A percentile compares a stretch with the other conserved stretches of the same genome.
Evolutionary conservation across 2,113 vertebrate species (phyloP).

Genomic region (Mesoclemmys tuberculata): DNA sequence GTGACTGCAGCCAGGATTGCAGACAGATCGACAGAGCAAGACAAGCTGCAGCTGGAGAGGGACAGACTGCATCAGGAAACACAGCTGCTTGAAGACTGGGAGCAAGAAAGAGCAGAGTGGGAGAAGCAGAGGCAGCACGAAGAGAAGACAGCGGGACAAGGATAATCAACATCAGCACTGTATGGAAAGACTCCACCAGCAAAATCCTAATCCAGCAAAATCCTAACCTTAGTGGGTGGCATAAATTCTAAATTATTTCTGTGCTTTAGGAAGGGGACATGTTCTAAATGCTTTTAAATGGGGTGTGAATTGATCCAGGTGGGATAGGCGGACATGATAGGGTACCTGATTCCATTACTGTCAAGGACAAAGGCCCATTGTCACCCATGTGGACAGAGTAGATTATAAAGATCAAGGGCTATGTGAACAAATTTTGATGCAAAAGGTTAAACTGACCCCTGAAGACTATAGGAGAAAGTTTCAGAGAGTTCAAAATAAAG

Average conservation of each 20-base stretch:
- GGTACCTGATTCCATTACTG: not conserved
- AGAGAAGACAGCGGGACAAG: not conserved
- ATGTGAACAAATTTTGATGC: not conserved
- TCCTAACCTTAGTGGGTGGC: not conserved
- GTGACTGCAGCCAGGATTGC: not conserved
- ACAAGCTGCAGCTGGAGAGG: not conserved
- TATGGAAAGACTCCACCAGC: not conserved
- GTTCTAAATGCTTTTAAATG: not conserved
- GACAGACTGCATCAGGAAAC: not conserved
- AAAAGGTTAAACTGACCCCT: too few species aligned
- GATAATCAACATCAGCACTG: not conserved
- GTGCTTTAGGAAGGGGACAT: not conserved
- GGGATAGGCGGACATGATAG: not conserved
- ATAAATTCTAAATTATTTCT: not conserved
- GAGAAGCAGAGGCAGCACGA: too few species aligned
- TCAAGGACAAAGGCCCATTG: not conserved
- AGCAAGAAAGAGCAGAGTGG: not conserved
- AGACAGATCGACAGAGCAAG: not conserved
- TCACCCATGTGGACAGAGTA: not conserved
- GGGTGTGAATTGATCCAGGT: not conserved
- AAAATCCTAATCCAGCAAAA: not conserved
- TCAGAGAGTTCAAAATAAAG: too few species aligned
- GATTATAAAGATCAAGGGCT: not conserved
- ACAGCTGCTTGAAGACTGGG: not conserved
- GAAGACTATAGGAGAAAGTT: too few species aligned